Conservation (phyloP, 2,113 vertebrate genomes). For the Phocoena phocoena region DNA sequence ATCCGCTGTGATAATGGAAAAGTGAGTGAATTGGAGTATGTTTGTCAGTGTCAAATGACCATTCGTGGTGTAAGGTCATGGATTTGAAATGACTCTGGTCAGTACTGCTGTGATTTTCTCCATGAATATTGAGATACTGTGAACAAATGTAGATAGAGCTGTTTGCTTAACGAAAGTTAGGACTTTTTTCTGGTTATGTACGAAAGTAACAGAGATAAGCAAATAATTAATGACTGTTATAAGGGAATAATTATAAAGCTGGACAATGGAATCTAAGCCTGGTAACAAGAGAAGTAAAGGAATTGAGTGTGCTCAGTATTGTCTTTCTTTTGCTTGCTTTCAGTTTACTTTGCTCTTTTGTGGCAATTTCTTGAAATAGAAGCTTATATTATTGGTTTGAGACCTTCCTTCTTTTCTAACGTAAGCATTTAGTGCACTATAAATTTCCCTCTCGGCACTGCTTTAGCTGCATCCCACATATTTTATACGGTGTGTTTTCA, state of each 20-base stretch:
- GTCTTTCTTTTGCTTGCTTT: neutral
- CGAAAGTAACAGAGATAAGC: neutral
- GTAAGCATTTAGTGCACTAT: neutral
- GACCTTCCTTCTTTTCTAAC: neutral
- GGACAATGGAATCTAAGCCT: neutral
- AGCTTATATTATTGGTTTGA: neutral
- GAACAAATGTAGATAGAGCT: neutral
- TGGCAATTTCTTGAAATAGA: neutral
- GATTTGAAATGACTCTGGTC: neutral
- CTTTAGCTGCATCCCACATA: neutral
- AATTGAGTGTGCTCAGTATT: neutral
- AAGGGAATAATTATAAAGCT: neutral
- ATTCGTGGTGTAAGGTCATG: neutral
- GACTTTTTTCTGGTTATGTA: neutral
- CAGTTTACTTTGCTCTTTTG: neutral
- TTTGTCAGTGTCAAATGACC: neutral
- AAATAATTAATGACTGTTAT: neutral
- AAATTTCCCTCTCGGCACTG: neutral
- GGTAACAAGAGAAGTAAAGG: neutral
- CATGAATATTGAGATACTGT: neutral
- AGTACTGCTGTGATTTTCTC: neutral
- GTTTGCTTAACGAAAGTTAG: neutral
- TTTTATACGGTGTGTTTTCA: neutral
- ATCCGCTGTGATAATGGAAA: neutral
- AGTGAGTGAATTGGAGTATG: neutral